Evolutionary conservation across 2,888 invertebrate genomes (phyloP).

Genomic region (Taphrorychus bicolor): DNA sequence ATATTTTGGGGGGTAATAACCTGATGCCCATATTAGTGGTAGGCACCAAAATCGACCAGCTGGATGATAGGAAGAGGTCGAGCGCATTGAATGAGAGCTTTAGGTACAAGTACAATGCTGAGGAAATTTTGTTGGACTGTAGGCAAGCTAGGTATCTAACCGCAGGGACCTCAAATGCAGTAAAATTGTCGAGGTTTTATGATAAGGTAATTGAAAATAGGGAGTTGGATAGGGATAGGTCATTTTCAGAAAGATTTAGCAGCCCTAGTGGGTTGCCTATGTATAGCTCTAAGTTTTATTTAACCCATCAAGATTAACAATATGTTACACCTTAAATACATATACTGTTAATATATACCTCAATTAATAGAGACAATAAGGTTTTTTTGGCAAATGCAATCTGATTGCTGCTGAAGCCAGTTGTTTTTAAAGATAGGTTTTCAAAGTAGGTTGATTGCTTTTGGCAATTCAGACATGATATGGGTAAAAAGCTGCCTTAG

Average conservation of each 20-base stretch:
- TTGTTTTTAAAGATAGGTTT: too few species aligned
- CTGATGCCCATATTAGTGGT: conserved; percentile 84
- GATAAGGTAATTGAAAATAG: conserved; percentile 79
- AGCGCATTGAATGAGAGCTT: conserved; percentile 57
- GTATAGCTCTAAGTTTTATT: conserved; percentile 56
- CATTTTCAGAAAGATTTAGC: conserved; percentile 54
- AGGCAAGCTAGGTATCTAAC: conserved; percentile 80
- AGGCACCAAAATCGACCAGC: conserved; percentile 84
- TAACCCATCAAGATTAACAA: conserved; percentile 52
- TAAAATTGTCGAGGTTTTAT: conserved; percentile 92
- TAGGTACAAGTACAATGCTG: conserved; percentile 67
- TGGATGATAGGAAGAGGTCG: conserved; percentile 75
- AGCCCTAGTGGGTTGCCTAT: conserved; percentile 52
- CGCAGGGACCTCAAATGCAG: conserved; percentile 94
- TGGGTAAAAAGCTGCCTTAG: too few species aligned
- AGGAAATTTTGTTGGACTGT: conserved; percentile 88
- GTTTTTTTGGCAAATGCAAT: too few species aligned
- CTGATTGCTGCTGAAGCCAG: too few species aligned
- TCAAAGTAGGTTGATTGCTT: too few species aligned
- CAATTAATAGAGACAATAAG: too few species aligned
- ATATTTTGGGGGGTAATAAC: conserved; percentile 84
- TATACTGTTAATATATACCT: too few species aligned
- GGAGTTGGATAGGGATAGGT: conserved; percentile 53
- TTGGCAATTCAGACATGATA: too few species aligned
- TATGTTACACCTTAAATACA: too few species aligned